phyloP scores from a whole-genome alignment of 1,140 invertebrate genomes.

The Telenomus remus region DNA sequence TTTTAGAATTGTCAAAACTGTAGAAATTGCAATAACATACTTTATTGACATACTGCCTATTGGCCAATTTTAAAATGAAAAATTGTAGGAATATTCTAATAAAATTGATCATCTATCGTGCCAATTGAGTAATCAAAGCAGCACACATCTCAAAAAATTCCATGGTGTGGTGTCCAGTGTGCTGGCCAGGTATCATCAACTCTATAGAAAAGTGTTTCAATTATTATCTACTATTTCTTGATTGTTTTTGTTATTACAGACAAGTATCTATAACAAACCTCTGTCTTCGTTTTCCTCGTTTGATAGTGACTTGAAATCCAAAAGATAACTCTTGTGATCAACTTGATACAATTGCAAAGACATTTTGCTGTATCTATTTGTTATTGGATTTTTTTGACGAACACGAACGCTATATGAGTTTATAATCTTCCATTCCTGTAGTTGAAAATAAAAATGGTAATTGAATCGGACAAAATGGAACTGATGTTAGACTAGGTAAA shows the following conservation, averaged over 20 bases:
- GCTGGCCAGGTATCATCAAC: conserved; percentile 69
- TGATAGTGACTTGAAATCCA: conserved; percentile 97
- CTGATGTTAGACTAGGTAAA: neutral
- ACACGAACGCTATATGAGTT: conserved; percentile 96
- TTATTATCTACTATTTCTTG: neutral
- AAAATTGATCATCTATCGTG: conserved; percentile 80
- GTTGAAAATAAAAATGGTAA: conserved; percentile 29
- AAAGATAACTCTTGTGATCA: conserved; percentile 96
- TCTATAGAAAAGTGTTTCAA: conserved; percentile 34
- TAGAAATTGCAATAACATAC: no score
- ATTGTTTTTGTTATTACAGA: neutral
- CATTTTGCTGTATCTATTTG: conserved; percentile 94
- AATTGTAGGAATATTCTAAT: neutral
- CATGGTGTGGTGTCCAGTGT: conserved; percentile 93
- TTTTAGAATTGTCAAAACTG: no score
- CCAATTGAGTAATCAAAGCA: conserved; percentile 96
- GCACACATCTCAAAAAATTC: conserved; percentile 99
- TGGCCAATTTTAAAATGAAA: no score
- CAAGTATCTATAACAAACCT: conserved; percentile 21
- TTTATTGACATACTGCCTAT: no score
- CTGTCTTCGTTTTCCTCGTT: conserved; percentile 82
- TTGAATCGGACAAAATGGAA: conserved; percentile 4
- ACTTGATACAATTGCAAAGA: conserved; percentile 99
- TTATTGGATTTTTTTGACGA: conserved; percentile 88
- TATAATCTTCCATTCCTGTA: conserved; percentile 97